Conservation (phyloP, 2,888 invertebrate species). For the Brachylomia viminalis region DNA sequence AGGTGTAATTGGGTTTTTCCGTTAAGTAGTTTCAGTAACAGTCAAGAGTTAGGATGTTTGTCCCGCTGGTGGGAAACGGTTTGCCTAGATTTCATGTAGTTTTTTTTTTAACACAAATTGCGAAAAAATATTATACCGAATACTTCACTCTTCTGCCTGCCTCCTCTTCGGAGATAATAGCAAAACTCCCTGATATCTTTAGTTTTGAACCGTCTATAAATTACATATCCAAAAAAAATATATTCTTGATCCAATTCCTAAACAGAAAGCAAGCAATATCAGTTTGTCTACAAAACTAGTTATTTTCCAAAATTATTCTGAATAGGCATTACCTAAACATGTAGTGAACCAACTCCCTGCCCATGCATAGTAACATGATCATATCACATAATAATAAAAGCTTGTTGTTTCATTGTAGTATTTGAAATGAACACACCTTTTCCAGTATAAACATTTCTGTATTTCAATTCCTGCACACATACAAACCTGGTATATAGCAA, state of each 20-base stretch:
- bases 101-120: not conserved
- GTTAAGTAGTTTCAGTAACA: not conserved
- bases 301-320: slow-evolving; percentile 38
- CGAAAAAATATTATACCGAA: not conserved
- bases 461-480: too few relatives aligned
- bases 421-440: too few relatives aligned
- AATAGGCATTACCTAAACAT: slow-evolving; percentile 47
- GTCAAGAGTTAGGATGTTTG: too few relatives aligned
- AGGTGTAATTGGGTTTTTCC: not conserved
- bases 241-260: not conserved
- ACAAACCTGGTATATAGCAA: too few relatives aligned
- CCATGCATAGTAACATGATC: slow-evolving; percentile 58
- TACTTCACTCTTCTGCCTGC: not conserved
- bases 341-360: slow-evolving; percentile 44
- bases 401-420: slow-evolving; percentile 37
- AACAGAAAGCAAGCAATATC: slow-evolving; percentile 12
- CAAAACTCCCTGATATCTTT: not conserved
- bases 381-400: slow-evolving; percentile 32
- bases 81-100: not conserved
- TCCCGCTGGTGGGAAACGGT: not conserved
- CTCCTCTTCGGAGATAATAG: not conserved
- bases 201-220: not conserved
- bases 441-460: too few relatives aligned
- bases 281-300: slow-evolving; percentile 11
- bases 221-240: not conserved